These are phyloP conservation scores for Apodemus sylvaticus DNA, from an alignment of 2,113 vertebrate genomes.

Conservation along the genomic window DNA sequence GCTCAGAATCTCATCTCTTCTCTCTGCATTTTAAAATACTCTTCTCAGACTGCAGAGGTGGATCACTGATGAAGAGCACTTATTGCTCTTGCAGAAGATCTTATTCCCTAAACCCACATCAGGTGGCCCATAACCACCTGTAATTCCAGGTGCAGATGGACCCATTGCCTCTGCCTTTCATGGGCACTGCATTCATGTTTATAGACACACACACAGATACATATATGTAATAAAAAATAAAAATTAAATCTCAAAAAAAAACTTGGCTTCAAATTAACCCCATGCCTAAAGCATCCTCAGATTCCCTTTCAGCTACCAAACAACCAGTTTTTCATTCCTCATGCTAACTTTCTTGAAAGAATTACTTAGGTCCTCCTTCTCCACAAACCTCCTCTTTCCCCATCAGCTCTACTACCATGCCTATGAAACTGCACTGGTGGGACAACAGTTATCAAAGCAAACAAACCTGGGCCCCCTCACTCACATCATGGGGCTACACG, in stretches of 20 bases:
- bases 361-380: neutral
- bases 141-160: neutral
- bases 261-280: neutral
- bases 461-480: neutral
- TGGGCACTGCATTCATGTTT: neutral
- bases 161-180: neutral
- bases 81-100: neutral
- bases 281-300: neutral
- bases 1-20: neutral
- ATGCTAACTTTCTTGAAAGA: neutral
- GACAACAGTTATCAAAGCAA: neutral
- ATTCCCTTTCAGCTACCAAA: neutral
- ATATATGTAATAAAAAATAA: neutral
- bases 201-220: neutral
- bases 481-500: neutral
- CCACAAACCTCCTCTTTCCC: neutral
- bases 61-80: neutral
- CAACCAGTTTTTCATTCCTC: neutral
- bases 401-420: neutral
- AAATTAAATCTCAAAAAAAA: neutral
- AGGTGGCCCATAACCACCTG: too few relatives aligned
- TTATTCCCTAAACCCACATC: neutral
- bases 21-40: neutral
- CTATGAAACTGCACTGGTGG: neutral
- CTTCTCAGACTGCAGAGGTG: neutral